phyloP scores from a whole-genome alignment of 2,888 invertebrate species.

The Calliopum simillimum region DNA sequence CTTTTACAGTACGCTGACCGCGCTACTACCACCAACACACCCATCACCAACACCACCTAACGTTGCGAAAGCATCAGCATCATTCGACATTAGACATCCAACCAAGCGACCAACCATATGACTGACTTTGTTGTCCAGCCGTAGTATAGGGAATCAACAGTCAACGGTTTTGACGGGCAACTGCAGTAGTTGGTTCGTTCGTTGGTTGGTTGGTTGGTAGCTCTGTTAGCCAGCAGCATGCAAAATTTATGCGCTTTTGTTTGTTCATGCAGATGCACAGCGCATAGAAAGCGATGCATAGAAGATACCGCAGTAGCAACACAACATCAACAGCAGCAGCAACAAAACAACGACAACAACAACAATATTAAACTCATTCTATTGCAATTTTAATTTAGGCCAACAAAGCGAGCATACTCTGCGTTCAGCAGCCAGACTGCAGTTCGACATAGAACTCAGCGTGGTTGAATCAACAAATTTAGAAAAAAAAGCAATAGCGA shows the following conservation, averaged over 20 bases:
- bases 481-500: background rate
- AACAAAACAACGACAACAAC: slow-evolving; percentile 34
- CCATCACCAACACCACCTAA: no score
- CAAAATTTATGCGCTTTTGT: slow-evolving; percentile 14
- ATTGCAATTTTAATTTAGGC: slow-evolving; percentile 46
- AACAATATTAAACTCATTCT: slow-evolving; percentile 39
- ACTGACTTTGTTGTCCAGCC: no score
- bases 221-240: background rate
- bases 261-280: slow-evolving; percentile 11
- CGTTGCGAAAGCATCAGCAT: no score
- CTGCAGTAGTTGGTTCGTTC: no score
- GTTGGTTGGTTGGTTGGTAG: no score
- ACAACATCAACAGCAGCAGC: slow-evolving; percentile 31
- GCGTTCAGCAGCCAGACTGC: background rate
- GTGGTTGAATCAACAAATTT: background rate
- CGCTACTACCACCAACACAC: no score
- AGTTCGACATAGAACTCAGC: slow-evolving; percentile 5
- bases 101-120: no score
- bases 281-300: slow-evolving; percentile 25
- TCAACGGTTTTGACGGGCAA: no score
- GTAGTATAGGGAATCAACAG: no score
- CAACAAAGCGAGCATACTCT: slow-evolving; percentile 15
- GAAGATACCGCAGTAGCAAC: slow-evolving; percentile 36
- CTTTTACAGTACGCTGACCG: no score
- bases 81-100: no score